Base-by-base conservation (phyloP, 2,113 vertebrate genomes). In the Miniopterus natalensis region DNA sequence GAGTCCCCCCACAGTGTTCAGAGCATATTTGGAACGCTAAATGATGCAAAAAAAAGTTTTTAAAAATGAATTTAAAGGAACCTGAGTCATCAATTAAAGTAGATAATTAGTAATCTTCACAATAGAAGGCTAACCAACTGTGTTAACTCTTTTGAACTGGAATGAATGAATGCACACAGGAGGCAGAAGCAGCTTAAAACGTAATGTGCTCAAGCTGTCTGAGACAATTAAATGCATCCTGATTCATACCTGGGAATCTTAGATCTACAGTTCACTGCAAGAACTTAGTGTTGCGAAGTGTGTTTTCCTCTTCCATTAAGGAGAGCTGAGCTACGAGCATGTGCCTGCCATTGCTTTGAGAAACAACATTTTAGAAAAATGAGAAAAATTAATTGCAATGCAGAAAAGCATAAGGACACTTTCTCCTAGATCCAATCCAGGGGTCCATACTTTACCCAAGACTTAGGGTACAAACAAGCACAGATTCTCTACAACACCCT, bases 281-380 rank as follows among this genome's bases (percentile, higher is more conserved):
- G 8, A 92, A 36, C 4, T 36, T 5, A 47, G 12, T 31, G 2
- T 9, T 47, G 9, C 11, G 75, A 14, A 66, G 23, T 42, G 18
- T 1, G 5, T 47, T 31, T 73, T 20, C 1, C 25, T 83, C 40
- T 93, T 25, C 25, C 1, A n/a, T 17, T 73, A 21, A 40, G 14
- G 27, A 88, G 2, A 66, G 11, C 23, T 80, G 29, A 91, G 5
- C 23, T 65, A 25, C 20, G 8, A 78, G 40, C 25, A 65, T 18
- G 7, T 45, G n/a, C 49, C 7, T 63, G 29, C 36, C 36, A 40
- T 18, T 12, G 1, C 21, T 96, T 80, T 78, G n/a, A 80, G 78
- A 81, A 90, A 51, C 8, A 7, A 93, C 36, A 7, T 47, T 71
- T 70, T 70, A 71, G 51, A 92, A 80, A 88, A 88, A 78, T 66